These are phyloP conservation scores for Sebastes paucispinis DNA, from an alignment of 2,797 vertebrate species.

Conservation along the genomic window DNA sequence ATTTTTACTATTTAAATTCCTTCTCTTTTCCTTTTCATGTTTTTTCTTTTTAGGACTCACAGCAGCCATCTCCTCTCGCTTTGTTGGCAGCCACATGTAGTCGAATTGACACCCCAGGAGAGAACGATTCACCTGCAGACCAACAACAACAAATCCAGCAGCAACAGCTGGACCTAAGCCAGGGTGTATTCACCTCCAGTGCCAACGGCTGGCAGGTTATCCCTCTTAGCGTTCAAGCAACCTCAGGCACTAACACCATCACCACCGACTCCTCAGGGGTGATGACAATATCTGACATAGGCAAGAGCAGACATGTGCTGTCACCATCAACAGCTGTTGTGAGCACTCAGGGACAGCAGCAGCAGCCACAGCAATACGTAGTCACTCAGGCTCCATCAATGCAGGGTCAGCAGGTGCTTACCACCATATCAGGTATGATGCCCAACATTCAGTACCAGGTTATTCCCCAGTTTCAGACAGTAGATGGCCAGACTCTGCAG, in stretches of 20 bases:
- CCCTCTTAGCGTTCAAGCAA: constrained; percentile 77
- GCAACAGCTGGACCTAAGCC: constrained; percentile 85
- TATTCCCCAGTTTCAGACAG: constrained; percentile 96
- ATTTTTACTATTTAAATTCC: neutral
- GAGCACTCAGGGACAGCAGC: constrained; percentile 84
- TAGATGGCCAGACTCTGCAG: constrained; percentile 94
- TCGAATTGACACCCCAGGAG: constrained; percentile 93
- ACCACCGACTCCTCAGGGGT: constrained; percentile 77
- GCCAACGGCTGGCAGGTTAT: constrained; percentile 95
- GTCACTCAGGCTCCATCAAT: constrained; percentile 87
- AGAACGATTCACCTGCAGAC: constrained; percentile 81
- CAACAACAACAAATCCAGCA: constrained; percentile 83
- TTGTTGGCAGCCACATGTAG: constrained; percentile 97
- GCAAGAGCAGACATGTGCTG: constrained; percentile 64
- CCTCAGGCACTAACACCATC: constrained; percentile 77
- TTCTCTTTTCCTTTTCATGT: neutral
- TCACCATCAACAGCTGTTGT: constrained; percentile 53
- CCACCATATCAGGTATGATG: constrained; percentile 89
- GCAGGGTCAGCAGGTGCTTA: constrained; percentile 92
- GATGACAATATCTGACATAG: constrained; percentile 70
- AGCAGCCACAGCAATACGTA: constrained; percentile 86
- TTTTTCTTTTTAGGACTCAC: constrained; percentile 84
- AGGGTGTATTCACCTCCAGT: constrained; percentile 87
- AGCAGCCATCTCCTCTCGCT: constrained; percentile 94
- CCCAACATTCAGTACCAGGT: constrained; percentile 98